Evolutionary conservation across 2,113 vertebrate species (phyloP).

Genomic region (Hyperopisus bebe): DNA sequence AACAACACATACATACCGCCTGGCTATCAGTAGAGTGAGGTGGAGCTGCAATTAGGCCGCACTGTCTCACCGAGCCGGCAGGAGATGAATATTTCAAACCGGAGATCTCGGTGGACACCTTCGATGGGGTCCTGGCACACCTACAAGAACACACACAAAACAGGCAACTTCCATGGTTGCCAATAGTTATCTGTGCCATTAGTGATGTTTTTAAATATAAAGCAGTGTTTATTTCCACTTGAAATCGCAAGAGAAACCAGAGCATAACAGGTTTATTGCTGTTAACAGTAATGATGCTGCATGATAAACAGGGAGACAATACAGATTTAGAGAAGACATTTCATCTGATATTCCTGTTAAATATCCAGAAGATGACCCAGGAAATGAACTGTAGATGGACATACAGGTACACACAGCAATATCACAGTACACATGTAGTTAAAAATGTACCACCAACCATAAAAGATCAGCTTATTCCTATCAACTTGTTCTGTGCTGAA

Average conservation of each 20-base stretch:
- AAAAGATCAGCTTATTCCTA: not conserved
- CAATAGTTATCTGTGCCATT: slow-evolving; percentile 47
- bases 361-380: not conserved
- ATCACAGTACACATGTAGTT: not conserved
- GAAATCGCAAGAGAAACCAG: not conserved
- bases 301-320: not conserved
- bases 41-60: slow-evolving; percentile 61
- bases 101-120: slow-evolving; percentile 53
- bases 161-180: slow-evolving; percentile 12
- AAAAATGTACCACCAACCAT: not conserved
- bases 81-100: slow-evolving; percentile 61
- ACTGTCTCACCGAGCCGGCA: slow-evolving; percentile 52
- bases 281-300: not conserved
- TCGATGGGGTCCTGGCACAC: slow-evolving; percentile 57
- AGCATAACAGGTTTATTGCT: not conserved
- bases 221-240: slow-evolving; percentile 30
- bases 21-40: slow-evolving; percentile 41
- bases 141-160: slow-evolving; percentile 31
- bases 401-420: not conserved
- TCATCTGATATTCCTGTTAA: not conserved
- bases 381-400: not conserved
- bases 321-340: not conserved
- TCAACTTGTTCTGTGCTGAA: not conserved
- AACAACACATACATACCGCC: slow-evolving; percentile 11
- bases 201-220: slow-evolving; percentile 53